These are phyloP conservation scores for Ceraclea dissimilis DNA, from an alignment of 2,888 invertebrate species.

Conservation along the genomic window DNA sequence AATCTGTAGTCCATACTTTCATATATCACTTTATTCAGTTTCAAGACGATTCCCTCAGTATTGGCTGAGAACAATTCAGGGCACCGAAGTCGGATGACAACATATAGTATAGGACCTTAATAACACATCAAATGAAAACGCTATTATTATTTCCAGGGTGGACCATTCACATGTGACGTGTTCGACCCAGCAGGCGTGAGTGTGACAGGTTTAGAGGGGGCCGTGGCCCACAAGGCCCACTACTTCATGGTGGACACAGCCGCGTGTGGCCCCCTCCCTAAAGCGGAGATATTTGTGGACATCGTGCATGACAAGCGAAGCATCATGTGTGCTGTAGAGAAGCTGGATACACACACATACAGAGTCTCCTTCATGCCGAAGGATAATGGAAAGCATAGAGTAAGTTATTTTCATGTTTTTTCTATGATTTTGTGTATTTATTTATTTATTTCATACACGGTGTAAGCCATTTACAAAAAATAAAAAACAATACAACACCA, in stretches of 20 bases:
- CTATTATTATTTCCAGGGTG: slow-evolving; percentile 59
- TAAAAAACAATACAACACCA: too few species aligned
- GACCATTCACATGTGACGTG: slow-evolving; percentile 93
- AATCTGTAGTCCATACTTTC: too few species aligned
- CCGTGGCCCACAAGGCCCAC: slow-evolving; percentile 77
- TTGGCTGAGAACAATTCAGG: too few species aligned
- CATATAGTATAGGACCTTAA: too few species aligned
- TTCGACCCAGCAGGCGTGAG: slow-evolving; percentile 90
- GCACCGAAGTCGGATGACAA: too few species aligned
- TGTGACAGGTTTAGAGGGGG: slow-evolving; percentile 72
- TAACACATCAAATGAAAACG: too few species aligned
- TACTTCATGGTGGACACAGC: slow-evolving; percentile 66
- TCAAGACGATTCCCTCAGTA: too few species aligned
- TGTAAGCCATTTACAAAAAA: neutral
- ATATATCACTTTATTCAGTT: too few species aligned
- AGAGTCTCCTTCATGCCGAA: slow-evolving; percentile 73
- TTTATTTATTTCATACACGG: too few species aligned
- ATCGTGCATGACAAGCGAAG: slow-evolving; percentile 85
- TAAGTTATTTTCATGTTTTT: slow-evolving; percentile 30
- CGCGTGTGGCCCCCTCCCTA: slow-evolving; percentile 66
- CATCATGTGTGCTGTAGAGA: slow-evolving; percentile 73
- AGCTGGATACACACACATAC: slow-evolving; percentile 67
- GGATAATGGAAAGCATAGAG: slow-evolving; percentile 71
- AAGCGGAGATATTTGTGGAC: slow-evolving; percentile 82
- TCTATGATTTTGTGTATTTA: neutral